phyloP scores from a whole-genome alignment of 2,797 vertebrate genomes.

The Acipenser transmontanus region DNA sequence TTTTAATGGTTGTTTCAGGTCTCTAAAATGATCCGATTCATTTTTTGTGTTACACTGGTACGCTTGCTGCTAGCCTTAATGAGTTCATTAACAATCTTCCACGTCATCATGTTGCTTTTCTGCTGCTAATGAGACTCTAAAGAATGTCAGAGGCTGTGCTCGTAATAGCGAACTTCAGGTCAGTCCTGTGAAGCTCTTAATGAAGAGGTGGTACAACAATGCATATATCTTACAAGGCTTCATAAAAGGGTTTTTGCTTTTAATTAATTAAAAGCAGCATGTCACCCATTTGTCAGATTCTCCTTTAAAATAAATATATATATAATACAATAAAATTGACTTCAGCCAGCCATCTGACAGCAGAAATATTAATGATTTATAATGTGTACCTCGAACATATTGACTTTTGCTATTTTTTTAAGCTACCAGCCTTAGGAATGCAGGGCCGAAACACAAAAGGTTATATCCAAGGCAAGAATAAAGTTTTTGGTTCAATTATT shows the following conservation, averaged over 20 bases:
- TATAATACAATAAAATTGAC: too few relatives aligned
- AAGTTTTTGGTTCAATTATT: too few relatives aligned
- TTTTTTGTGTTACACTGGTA: not conserved
- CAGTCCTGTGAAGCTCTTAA: not conserved
- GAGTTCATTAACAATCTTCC: not conserved
- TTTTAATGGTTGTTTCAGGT: not conserved
- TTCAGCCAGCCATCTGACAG: too few relatives aligned
- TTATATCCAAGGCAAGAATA: too few relatives aligned
- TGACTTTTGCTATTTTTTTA: too few relatives aligned
- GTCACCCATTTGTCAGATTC: not conserved
- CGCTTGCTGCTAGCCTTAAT: not conserved
- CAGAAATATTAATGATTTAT: too few relatives aligned
- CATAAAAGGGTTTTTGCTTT: not conserved
- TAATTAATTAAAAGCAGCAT: not conserved
- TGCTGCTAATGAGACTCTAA: not conserved
- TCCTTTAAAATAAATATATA: not conserved
- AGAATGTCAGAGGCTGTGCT: not conserved
- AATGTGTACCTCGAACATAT: too few relatives aligned
- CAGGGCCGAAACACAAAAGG: too few relatives aligned
- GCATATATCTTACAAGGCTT: not conserved
- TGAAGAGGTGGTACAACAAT: not conserved
- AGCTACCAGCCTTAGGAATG: too few relatives aligned
- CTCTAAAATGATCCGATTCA: not conserved
- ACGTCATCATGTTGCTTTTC: not conserved
- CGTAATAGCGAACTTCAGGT: not conserved